Evolutionary conservation across 2,888 invertebrate species (phyloP).

Genomic region (Polyommatus iphigenia): DNA sequence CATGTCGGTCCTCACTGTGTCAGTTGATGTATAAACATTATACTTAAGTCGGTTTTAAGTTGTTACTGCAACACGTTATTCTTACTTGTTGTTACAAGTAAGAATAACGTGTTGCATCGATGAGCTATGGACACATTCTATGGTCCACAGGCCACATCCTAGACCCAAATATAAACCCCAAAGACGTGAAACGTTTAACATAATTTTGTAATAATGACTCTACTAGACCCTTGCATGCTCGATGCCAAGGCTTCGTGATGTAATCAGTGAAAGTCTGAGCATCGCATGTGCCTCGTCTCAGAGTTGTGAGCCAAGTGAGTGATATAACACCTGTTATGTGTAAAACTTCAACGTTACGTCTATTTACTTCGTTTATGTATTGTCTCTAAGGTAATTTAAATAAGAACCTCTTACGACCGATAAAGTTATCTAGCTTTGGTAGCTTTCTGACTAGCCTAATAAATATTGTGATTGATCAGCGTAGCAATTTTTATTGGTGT

Average conservation of each 20-base stretch:
- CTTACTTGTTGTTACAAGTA: too few species aligned
- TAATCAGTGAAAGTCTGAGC: slow-evolving; percentile 68
- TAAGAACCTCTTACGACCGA: too few species aligned
- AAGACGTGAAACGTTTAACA: background rate
- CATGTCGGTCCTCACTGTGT: too few species aligned
- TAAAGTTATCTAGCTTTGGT: background rate
- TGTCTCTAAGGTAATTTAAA: background rate
- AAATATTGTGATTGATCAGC: background rate
- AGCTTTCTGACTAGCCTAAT: background rate
- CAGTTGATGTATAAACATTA: too few species aligned
- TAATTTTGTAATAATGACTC: slow-evolving; percentile 25
- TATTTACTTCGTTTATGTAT: slow-evolving; percentile 4
- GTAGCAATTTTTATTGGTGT: background rate
- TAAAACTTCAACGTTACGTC: background rate
- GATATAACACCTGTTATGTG: slow-evolving; percentile 24
- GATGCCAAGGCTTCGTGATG: slow-evolving; percentile 70
- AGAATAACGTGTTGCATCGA: too few species aligned
- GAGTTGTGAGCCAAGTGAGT: slow-evolving; percentile 15
- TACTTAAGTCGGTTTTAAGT: too few species aligned
- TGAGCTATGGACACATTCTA: background rate
- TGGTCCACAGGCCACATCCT: background rate
- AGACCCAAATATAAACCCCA: background rate
- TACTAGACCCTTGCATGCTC: slow-evolving; percentile 42
- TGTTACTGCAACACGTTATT: too few species aligned
- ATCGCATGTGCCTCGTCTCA: slow-evolving; percentile 19